Percentiles rank a stretch among this genome's conserved stretches.
Conservation (phyloP, 2,113 vertebrate genomes). For the Chroicocephalus ridibundus region DNA sequence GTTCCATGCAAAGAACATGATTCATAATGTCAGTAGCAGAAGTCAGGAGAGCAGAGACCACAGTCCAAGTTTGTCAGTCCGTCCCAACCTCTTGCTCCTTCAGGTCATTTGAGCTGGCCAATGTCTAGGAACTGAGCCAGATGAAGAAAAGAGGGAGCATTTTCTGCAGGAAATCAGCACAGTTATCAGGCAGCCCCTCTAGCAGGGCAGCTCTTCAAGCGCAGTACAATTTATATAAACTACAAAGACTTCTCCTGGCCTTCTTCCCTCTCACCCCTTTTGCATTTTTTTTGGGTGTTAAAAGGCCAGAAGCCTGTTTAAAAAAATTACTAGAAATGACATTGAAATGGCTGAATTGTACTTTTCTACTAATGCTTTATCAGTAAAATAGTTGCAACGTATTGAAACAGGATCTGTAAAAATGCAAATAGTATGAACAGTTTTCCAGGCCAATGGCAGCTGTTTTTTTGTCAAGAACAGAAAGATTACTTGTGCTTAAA, state of each 20-base stretch:
- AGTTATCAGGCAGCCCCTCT: not conserved
- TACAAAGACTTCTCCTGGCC: not conserved
- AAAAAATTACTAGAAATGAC: not conserved
- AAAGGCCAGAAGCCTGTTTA: accelerated
- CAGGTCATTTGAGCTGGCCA: not conserved
- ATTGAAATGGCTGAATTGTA: not conserved
- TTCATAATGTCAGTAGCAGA: not conserved
- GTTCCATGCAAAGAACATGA: not conserved
- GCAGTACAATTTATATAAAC: not conserved
- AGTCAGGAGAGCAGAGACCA: not conserved
- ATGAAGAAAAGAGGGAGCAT: not conserved
- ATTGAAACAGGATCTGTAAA: not conserved
- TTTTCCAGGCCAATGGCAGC: not conserved
- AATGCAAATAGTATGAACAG: not conserved
- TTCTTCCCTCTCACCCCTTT: not conserved
- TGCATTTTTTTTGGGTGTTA: not conserved
- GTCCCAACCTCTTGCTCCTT: not conserved
- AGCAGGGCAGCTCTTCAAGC: not conserved
- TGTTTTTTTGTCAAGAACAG: not conserved
- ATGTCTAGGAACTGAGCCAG: not conserved
- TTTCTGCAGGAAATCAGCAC: not conserved
- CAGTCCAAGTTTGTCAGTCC: not conserved
- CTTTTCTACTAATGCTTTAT: not conserved
- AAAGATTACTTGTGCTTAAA: not conserved
- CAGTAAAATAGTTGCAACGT: not conserved